Conservation (phyloP, 1,140 invertebrate genomes). For the Zaprionus gabonicus region DNA sequence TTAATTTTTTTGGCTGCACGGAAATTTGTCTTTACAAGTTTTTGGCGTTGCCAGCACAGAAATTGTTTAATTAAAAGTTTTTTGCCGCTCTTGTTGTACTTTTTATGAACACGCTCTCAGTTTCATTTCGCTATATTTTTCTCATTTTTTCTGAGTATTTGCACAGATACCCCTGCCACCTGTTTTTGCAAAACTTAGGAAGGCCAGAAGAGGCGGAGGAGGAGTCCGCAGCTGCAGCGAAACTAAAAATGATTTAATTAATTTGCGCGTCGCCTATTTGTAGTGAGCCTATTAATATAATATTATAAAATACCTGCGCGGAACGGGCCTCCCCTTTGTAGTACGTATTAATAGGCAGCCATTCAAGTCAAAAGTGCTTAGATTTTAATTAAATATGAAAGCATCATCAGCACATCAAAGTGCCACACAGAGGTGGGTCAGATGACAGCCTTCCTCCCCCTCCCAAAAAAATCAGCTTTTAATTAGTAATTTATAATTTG, state of each 20-base stretch:
- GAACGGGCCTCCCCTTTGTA: slow-evolving; percentile 61
- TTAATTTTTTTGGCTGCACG: slow-evolving; percentile 23
- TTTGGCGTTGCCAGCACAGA: slow-evolving; percentile 61
- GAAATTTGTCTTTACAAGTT: slow-evolving; percentile 78
- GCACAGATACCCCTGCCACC: slow-evolving; percentile 1
- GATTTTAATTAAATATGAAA: slow-evolving; percentile 79
- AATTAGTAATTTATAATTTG: slow-evolving; percentile 71
- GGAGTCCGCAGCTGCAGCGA: neutral
- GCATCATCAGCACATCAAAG: slow-evolving; percentile 67
- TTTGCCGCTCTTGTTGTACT: slow-evolving; percentile 52
- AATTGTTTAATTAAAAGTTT: slow-evolving; percentile 83
- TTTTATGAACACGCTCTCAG: slow-evolving; percentile 51
- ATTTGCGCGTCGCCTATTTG: slow-evolving; percentile 33
- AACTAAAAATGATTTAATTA: slow-evolving; percentile 51
- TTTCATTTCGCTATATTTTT: slow-evolving; percentile 42
- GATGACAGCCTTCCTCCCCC: neutral
- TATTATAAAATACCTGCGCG: slow-evolving; percentile 68
- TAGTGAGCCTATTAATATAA: slow-evolving; percentile 45
- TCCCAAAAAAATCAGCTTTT: slow-evolving; percentile 47
- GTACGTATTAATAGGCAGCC: slow-evolving; percentile 54
- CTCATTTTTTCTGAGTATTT: slow-evolving; percentile 18
- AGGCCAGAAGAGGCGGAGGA: slow-evolving; percentile 10
- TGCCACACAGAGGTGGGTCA: slow-evolving; percentile 8
- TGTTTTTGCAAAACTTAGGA: slow-evolving; percentile 36
- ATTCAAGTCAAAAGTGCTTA: slow-evolving; percentile 75